Percentiles rank a stretch among this genome's conserved stretches.
Evolutionary conservation across 2,113 vertebrate genomes (phyloP).

Genomic region (Sialia sialis): DNA sequence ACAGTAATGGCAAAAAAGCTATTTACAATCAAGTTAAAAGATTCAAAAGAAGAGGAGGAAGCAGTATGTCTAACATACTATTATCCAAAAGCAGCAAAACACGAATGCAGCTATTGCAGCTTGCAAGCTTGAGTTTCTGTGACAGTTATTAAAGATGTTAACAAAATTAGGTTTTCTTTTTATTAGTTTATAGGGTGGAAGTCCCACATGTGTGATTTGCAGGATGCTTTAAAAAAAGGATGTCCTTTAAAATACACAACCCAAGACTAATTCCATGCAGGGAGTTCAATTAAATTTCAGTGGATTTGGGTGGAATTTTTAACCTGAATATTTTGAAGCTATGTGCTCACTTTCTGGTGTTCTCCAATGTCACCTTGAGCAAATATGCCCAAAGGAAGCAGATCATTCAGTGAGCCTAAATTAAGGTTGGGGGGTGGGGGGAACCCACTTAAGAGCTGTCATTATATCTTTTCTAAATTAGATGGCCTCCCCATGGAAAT

Average conservation of each 20-base stretch:
- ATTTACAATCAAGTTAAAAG: neutral
- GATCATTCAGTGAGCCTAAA: slow-evolving; percentile 45
- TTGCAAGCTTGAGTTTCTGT: neutral
- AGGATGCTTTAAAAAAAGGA: neutral
- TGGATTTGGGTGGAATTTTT: neutral
- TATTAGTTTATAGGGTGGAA: neutral
- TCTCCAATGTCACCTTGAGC: slow-evolving; percentile 59
- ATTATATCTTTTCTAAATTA: slow-evolving; percentile 60
- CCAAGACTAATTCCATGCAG: neutral
- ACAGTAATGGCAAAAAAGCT: neutral
- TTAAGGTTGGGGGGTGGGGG: neutral
- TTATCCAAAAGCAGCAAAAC: neutral
- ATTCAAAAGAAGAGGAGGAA: neutral
- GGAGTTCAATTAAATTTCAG: neutral
- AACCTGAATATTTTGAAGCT: neutral
- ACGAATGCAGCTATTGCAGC: neutral
- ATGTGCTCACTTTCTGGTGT: neutral
- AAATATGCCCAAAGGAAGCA: slow-evolving; percentile 59
- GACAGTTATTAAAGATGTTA: neutral
- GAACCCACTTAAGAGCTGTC: slow-evolving; percentile 43
- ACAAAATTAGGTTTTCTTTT: neutral
- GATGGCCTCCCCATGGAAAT: slow-evolving; percentile 42
- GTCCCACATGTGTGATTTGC: neutral
- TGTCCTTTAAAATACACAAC: neutral
- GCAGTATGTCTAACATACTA: neutral